Percentiles rank a stretch among this genome's conserved stretches.
These are phyloP conservation scores for Tragopan temminckii DNA, from an alignment of 2,797 vertebrate genomes.

Conservation along the genomic window DNA sequence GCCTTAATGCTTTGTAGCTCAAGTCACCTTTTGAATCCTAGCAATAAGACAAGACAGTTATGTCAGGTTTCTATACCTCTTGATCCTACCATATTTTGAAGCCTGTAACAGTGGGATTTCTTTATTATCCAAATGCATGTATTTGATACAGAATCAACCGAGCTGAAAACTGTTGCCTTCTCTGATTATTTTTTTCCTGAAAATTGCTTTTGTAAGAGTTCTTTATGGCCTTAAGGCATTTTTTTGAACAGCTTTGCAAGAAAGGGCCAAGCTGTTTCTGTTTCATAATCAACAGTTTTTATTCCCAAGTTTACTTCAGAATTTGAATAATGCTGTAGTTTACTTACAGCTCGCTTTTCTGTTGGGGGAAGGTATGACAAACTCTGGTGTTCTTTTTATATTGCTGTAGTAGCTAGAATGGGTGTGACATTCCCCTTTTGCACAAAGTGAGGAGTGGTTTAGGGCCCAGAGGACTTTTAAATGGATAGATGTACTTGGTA, in stretches of 20 bases:
- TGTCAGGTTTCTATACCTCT: neutral
- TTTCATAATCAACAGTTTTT: neutral
- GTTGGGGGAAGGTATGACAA: neutral
- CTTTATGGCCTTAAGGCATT: neutral
- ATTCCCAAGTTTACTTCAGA: neutral
- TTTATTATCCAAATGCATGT: neutral
- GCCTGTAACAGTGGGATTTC: neutral
- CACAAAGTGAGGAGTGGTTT: neutral
- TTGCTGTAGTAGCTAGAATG: neutral
- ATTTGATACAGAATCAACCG: neutral
- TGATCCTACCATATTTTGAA: neutral
- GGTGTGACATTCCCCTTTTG: neutral
- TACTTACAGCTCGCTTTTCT: neutral
- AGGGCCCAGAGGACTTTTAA: neutral
- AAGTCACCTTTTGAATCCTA: neutral
- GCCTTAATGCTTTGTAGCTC: neutral
- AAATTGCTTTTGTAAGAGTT: neutral
- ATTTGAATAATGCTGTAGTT: neutral
- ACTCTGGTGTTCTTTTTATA: neutral
- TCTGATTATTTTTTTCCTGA: neutral
- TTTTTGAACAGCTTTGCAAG: neutral
- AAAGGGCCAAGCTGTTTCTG: neutral
- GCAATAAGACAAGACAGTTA: neutral
- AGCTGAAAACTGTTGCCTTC: neutral
- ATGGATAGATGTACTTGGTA: neutral